Base-by-base conservation (phyloP, 2,888 invertebrate genomes). In the Apodemia hepburni region DNA sequence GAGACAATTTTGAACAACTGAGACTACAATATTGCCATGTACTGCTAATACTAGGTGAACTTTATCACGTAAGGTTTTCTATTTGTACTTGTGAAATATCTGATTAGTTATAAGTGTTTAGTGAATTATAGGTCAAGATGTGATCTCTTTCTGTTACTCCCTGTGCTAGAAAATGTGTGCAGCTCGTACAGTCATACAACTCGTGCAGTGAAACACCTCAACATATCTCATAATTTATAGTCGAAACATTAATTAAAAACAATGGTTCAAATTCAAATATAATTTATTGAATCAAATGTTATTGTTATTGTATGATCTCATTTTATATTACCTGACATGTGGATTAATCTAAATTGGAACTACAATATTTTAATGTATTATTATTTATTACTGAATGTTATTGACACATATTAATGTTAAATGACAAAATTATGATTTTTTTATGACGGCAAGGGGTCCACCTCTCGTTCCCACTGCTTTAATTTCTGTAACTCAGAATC, bases 21-120 rank as follows among this genome's bases (percentile, higher is more conserved):
- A 47, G 42, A 42, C 42, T 42, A 42, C 42, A 42, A 42, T 15
- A 11, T 42, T 42, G 15, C 42, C 42, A 42, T 42, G 38, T 12
- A 42, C 54, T 45, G 38, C 62, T 47, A 42, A 42, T 58, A 35
- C 18, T 9, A 22, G 49, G 33, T 54, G 38, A 17, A 42, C 42
- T 42, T 1, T 47, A 47, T 47, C 17, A 47, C 47, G 15, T 45
- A n/a, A 47, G 17, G 47, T 17, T 17, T 47, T 47, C 47, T 47
- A 47, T 47, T 47, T 47, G 47, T 47, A 17, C 17, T 47, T 47
- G n/a, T 47, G 47, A 47, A 47, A 7, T 17, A 47, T 47, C 47
- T 47, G 47, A 47, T 47, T 47, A 47, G 2, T 47, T 47, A 7
- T 47, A 47, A 47, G 47, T 47, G 17, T 47, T 8, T 47, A 47